Evolutionary conservation across 1,140 invertebrate genomes (phyloP).

Genomic region (Panulirus ornatus): DNA sequence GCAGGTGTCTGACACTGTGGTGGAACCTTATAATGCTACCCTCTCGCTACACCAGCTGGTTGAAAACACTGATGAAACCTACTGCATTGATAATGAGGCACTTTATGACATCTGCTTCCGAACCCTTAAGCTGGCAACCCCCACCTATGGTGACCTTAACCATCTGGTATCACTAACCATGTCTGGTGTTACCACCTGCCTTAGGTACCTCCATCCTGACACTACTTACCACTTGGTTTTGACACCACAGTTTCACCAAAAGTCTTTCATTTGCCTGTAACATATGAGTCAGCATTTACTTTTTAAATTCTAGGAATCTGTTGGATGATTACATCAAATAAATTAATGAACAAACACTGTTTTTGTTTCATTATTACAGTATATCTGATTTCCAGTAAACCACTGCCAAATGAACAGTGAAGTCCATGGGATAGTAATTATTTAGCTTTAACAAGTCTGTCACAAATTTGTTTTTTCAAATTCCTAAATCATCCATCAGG

Average conservation of each 20-base stretch:
- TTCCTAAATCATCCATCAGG: no score
- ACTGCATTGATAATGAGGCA: slow-evolving; percentile 62
- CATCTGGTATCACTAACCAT: slow-evolving; percentile 62
- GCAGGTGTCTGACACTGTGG: slow-evolving; percentile 63
- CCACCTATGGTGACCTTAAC: slow-evolving; percentile 60
- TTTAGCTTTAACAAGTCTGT: no score
- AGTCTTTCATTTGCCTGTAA: no score
- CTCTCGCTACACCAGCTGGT: slow-evolving; percentile 59
- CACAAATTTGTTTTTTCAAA: no score
- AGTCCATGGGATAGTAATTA: no score
- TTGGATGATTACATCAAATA: no score
- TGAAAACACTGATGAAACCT: slow-evolving; percentile 62
- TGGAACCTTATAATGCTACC: slow-evolving; percentile 64
- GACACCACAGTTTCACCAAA: neutral
- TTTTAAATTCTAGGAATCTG: no score
- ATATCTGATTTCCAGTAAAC: no score
- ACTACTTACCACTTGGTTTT: neutral
- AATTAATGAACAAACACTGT: no score
- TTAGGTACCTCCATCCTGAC: slow-evolving; percentile 10
- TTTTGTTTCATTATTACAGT: no score
- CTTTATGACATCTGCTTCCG: slow-evolving; percentile 67
- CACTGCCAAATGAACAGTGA: no score
- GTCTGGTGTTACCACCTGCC: slow-evolving; percentile 55
- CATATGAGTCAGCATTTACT: no score
- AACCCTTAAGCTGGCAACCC: slow-evolving; percentile 53